Evolutionary conservation across 2,113 vertebrate genomes (phyloP), one percentile per base, ranked within the genome.

Genomic region (Scopus umbretta): DNA sequence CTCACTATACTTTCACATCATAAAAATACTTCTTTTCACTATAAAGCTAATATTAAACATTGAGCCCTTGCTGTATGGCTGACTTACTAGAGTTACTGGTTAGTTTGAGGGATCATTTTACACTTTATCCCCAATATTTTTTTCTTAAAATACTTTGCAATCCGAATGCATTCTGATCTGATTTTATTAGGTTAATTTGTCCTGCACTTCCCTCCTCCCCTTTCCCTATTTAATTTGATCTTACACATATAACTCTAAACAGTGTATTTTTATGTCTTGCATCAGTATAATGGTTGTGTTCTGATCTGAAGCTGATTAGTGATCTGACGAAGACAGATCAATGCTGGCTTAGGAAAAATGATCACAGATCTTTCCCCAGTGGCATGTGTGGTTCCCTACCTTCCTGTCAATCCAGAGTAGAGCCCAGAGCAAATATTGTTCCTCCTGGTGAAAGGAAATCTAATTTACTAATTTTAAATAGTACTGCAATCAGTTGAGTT

Each of bases 51-150:
- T 32, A 49, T 13, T 52, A 42, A 81, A 71, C 21, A 45, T 22
- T 6, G 17, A 89, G 19, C 21, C 25, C 25, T 50, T 42, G 19
- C 42, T 86, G 3, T 47, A 58, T 29, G 43, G 21, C 40, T 25
- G 11, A 38, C 36, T 70, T 68, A 8, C 30, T 81, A 23, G 36
- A 74, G 47, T 55, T 74, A 36, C 9, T n/a, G 25, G 12, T 80
- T 55, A 34, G 40, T 62, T 40, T 78, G 52, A 84, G 78, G 36
- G 34, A 59, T 79, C 17, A 13, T 81, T 92, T 94, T 30, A 55
- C 1, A 2, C 11, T 61, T 73, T 43, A 0, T 3, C 23, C 13
- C 4, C 14, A 1, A 5, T 5, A 45, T 76, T 58, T 84, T 80
- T 72, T 56, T 26, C 59, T 84, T 80, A 78, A 83, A 83, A 22